Base-by-base conservation (phyloP, 2,113 vertebrate genomes). In the Neogobius melanostomus region DNA sequence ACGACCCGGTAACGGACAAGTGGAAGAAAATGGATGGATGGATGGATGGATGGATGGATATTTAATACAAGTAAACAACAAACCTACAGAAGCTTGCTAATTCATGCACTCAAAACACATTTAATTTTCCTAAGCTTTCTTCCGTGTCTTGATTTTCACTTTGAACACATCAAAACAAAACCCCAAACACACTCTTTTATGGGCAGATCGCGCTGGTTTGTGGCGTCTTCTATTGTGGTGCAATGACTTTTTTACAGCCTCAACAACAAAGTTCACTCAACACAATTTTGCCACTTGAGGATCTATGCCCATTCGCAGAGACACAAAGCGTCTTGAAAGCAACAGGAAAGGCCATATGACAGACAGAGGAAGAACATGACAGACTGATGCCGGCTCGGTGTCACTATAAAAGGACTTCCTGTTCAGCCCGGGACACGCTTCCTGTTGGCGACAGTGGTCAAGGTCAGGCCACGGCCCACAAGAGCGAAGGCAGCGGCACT, bases 341-440 rank as follows among this genome's bases (percentile, higher is more conserved):
- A 64, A 47, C 81, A 54, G 79, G 49, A 72, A 72, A 76, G 76
- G 74, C 60, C 21, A 65, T 66, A 69, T 61, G 71, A 77, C 75
- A 74, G 76, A 75, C 43, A 69, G 54, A 73, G 74, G 68, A 82
- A 68, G 71, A 83, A 68, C 54, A 75, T 66, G 72, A 78, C 76
- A 85, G 45, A 64, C 59, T 72, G 70, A 80, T 49, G 44, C 76
- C 66, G 72, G 64, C 48, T 56, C 52, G 52, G 74, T 79, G 82
- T 66, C 82, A 70, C 84, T 89, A 84, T 85, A 87, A 82, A 84
- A 69, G 69, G 87, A 89, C 76, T 89, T 92, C 90, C 88, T 87
- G 85, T 56, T 7, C 60, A 54, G 76, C 70, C 72, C 63, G 65
- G 43, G 74, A 68, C 57, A 36, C 76, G 50, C 53, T 85, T 88